Base-by-base conservation (phyloP, 2,888 invertebrate species). In the Poecilobothrus nobilitatus region DNA sequence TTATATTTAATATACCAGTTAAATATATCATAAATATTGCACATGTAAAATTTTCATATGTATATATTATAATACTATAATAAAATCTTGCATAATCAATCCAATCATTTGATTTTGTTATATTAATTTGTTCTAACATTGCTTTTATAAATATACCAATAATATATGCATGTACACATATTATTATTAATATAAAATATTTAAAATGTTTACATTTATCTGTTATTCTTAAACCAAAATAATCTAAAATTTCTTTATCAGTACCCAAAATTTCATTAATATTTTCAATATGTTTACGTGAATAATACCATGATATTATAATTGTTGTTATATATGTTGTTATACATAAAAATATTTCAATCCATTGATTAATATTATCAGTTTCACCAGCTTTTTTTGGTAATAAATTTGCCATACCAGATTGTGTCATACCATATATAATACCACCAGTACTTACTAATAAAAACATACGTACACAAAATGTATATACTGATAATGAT, bases 301-400 rank as follows among this genome's bases (percentile, higher is more conserved):
- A 73, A 67, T 81, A 77, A 44, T 73, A 74, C 1, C 74, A 73
- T 44, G 78, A 79, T 0, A 78, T 73, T 0, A 79, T 71, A 4
- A 79, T 73, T 0, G 77, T 77, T 33, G 71, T 72, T 1, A 76
- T 75, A 66, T 79, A 78, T 41, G 79, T 77, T 5, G 76, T 68
- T 18, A 78, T 76, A 67, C 76, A 77, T 18, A 80, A 75, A 15
- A 80, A 53, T 9, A 78, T 71, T 37, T 81, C 80, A 62, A 79
- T 77, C 76, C 78, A 79, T 69, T 78, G 76, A 71, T 78, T 80
- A 3, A 80, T 75, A 69, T 76, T 78, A 41, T 79, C 79, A 8
- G 78, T 77, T 41, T 79, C 78, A 69, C 37, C 20, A 37, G 67
- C 33, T 18, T 53, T 53, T 5, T 76, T 71, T 22, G 75, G 72